A percentile compares a stretch with the other conserved stretches of the same genome.
Evolutionary conservation across 1,140 invertebrate species (phyloP).

Genomic region (Leucophenga varia): DNA sequence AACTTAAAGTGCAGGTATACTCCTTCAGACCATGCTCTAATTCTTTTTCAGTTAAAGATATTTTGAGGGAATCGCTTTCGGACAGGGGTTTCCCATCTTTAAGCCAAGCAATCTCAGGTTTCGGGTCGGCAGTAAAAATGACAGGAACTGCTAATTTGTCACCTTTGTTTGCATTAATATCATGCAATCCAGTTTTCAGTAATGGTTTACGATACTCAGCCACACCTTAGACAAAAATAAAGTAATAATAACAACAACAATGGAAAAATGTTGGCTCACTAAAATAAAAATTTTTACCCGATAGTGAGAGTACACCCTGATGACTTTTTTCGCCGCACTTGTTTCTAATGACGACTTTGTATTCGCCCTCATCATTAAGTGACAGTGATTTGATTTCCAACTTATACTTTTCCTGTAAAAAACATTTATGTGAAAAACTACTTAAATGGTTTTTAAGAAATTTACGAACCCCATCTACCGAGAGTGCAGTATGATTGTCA

Average conservation of each 20-base stretch:
- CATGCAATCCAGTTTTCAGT: constrained; percentile 68
- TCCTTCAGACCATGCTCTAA: constrained; percentile 74
- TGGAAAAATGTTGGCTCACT: constrained; percentile 12
- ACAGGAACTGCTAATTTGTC: constrained; percentile 74
- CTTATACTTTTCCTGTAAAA: constrained; percentile 65
- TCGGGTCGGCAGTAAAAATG: constrained; percentile 78
- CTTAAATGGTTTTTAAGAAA: neutral
- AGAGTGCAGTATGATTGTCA: constrained; percentile 65
- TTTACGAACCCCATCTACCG: constrained; percentile 63
- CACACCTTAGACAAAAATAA: constrained; percentile 59
- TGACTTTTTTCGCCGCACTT: constrained; percentile 72
- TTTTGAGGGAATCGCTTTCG: constrained; percentile 50
- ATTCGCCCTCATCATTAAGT: constrained; percentile 74
- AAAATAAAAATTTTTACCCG: no score
- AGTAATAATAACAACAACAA: neutral
- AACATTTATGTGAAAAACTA: neutral
- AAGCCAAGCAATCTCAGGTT: constrained; percentile 62
- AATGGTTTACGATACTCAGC: constrained; percentile 76
- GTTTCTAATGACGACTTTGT: constrained; percentile 75
- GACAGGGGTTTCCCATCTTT: constrained; percentile 59
- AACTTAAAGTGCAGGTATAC: constrained; percentile 69
- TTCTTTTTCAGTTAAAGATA: constrained; percentile 63
- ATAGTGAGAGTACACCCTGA: constrained; percentile 70
- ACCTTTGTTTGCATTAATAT: constrained; percentile 62
- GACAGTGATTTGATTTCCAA: constrained; percentile 69